Conservation (phyloP, 2,113 vertebrate species). For the Malurus alboscapulatus region DNA sequence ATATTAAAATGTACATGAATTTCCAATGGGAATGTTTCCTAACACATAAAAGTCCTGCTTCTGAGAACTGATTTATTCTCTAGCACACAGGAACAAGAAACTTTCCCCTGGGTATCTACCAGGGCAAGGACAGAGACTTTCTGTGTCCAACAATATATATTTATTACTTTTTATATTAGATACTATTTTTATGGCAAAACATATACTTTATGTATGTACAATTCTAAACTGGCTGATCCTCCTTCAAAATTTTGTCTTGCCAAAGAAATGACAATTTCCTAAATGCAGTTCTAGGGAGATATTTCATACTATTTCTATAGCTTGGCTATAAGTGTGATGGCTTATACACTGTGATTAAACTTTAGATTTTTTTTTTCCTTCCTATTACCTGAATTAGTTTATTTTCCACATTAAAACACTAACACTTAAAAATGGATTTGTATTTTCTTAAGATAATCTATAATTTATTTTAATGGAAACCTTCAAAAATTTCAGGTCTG, state of each 20-base stretch:
- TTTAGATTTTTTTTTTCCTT: not conserved
- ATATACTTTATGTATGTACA: not conserved
- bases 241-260: not conserved
- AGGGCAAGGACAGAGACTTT: not conserved
- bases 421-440: not conserved
- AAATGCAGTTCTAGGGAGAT: not conserved
- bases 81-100: not conserved
- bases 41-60: not conserved
- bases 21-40: slow-evolving; percentile 9
- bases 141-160: not conserved
- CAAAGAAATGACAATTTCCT: not conserved
- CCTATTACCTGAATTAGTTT: not conserved
- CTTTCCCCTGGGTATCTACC: not conserved
- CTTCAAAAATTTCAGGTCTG: not conserved
- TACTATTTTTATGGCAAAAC: not conserved
- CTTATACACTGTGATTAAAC: not conserved
- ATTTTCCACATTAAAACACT: not conserved
- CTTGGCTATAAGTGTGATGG: not conserved
- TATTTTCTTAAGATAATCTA: not conserved
- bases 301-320: not conserved
- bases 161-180: not conserved
- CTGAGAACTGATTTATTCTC: not conserved
- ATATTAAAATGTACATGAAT: slow-evolving; percentile 49
- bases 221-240: not conserved
- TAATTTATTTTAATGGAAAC: not conserved